A percentile compares a stretch with the other conserved stretches of the same genome.
phyloP scores from a whole-genome alignment of 2,113 vertebrate genomes.

The Poecilia latipinna region DNA sequence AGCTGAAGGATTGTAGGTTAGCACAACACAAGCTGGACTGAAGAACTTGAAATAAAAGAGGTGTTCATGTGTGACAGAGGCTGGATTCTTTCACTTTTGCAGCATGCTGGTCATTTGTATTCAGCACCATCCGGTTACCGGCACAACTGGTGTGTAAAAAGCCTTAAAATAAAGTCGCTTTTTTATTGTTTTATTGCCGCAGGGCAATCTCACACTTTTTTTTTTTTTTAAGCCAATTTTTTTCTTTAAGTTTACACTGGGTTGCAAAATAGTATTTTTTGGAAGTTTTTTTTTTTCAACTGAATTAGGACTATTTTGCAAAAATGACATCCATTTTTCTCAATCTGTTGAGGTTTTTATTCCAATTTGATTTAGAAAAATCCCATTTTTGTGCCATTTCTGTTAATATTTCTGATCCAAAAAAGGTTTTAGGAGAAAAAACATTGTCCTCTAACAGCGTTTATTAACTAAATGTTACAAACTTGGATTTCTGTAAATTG shows the following conservation, averaged over 20 bases:
- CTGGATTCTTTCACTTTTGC: slow-evolving; percentile 4
- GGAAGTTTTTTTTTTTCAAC: too few relatives aligned
- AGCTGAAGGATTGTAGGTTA: slow-evolving; percentile 29
- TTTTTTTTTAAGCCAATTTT: neutral
- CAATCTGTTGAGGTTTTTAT: too few relatives aligned
- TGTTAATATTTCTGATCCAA: too few relatives aligned
- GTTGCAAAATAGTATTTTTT: too few relatives aligned
- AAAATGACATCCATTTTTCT: too few relatives aligned
- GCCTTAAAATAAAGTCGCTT: neutral
- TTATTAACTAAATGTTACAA: too few relatives aligned
- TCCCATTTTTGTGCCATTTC: too few relatives aligned
- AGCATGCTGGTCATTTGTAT: neutral
- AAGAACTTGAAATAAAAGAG: slow-evolving; percentile 21
- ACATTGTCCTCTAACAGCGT: too few relatives aligned
- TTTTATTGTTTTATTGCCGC: neutral
- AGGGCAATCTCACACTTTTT: neutral
- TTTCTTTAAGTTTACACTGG: neutral
- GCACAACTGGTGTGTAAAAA: neutral
- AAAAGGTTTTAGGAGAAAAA: too few relatives aligned
- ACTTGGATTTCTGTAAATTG: too few relatives aligned
- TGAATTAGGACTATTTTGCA: too few relatives aligned
- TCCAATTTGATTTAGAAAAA: too few relatives aligned
- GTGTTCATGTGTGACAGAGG: slow-evolving; percentile 6
- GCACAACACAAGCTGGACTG: slow-evolving; percentile 12
- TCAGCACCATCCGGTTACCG: neutral